These are phyloP conservation scores for Pterostichus madidus DNA, from an alignment of 2,888 invertebrate species.

Conservation along the genomic window DNA sequence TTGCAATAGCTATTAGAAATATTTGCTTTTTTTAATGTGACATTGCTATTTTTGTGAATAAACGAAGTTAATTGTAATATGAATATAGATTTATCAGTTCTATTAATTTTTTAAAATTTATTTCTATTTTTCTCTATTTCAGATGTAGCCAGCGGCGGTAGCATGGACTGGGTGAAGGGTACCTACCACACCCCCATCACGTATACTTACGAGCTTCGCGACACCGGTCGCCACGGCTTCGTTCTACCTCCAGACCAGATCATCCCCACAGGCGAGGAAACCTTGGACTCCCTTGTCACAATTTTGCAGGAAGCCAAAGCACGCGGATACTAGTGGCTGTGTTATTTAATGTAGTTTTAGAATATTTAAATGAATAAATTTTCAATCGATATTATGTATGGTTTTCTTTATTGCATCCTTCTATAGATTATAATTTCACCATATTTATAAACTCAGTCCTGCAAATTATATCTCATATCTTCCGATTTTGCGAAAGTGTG, in stretches of 20 bases:
- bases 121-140: slow-evolving; percentile 33
- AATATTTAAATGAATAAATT: background rate
- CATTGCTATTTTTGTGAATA: background rate
- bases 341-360: slow-evolving; percentile 15
- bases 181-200: slow-evolving; percentile 82
- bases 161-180: slow-evolving; percentile 88
- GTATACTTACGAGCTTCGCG: slow-evolving; percentile 85
- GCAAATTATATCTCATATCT: too few relatives aligned
- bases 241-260: slow-evolving; percentile 84
- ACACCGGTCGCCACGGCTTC: slow-evolving; percentile 84
- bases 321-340: slow-evolving; percentile 67
- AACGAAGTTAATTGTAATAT: background rate
- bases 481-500: too few relatives aligned
- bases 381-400: background rate
- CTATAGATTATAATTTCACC: too few relatives aligned
- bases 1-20: too few relatives aligned
- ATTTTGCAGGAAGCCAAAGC: slow-evolving; percentile 75
- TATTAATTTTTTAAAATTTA: background rate
- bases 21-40: too few relatives aligned
- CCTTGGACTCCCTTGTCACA: slow-evolving; percentile 79
- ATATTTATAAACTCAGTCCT: too few relatives aligned
- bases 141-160: slow-evolving; percentile 85
- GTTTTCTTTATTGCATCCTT: too few relatives aligned
- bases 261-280: slow-evolving; percentile 81
- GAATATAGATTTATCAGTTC: too few relatives aligned